These are phyloP conservation scores for Heliopora coerulea DNA, from an alignment of 92 coral and sea anemone genomes.

Conservation along the genomic window DNA sequence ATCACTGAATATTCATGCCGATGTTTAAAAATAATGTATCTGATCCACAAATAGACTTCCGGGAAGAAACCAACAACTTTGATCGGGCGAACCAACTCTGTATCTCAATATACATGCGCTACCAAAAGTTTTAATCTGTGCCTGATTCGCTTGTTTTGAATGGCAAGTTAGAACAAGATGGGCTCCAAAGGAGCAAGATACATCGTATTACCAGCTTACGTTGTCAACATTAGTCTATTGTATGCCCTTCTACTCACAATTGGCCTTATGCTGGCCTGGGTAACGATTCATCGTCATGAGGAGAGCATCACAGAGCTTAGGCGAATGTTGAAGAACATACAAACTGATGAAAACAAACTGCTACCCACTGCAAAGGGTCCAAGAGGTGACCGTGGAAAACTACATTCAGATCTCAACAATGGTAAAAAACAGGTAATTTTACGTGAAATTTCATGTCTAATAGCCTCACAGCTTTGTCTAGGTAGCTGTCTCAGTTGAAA, in stretches of 20 bases:
- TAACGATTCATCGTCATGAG: conserved; percentile 39
- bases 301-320: conserved; percentile 27
- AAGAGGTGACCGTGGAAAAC: not conserved
- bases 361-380: not conserved
- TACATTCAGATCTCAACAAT: not conserved
- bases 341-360: not conserved
- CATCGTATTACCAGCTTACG: conserved; percentile 30
- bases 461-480: too few species aligned
- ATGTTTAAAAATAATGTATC: too few species aligned
- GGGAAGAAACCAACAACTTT: too few species aligned
- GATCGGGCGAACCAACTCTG: too few species aligned
- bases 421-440: not conserved
- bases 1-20: too few species aligned
- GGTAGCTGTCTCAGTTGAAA: too few species aligned
- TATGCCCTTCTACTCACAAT: conserved; percentile 37
- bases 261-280: conserved; percentile 44
- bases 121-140: not conserved
- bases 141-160: not conserved
- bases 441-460: too few species aligned
- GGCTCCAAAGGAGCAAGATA: conserved; percentile 30
- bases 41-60: too few species aligned
- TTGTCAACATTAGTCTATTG: conserved; percentile 27
- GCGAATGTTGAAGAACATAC: conserved; percentile 7
- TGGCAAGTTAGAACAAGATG: conserved; percentile 22
- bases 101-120: too few species aligned